phyloP scores from a whole-genome alignment of 2,797 vertebrate genomes.

The Fratercula arctica region DNA sequence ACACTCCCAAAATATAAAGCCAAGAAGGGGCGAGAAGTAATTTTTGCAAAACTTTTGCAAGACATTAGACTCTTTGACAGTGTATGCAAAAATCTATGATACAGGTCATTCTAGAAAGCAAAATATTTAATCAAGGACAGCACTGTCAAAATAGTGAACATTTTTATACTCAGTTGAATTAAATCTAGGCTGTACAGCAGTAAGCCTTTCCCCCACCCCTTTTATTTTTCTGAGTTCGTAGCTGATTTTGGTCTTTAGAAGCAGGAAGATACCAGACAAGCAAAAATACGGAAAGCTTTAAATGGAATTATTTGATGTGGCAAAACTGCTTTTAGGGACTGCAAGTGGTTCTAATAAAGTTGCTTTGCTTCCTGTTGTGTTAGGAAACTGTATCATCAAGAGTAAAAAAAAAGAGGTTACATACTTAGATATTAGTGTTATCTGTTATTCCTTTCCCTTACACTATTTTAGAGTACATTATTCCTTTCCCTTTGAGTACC shows the following conservation, averaged over 20 bases:
- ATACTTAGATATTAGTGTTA: not conserved
- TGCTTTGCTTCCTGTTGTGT: not conserved
- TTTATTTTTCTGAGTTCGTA: not conserved
- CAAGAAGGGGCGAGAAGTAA: not conserved
- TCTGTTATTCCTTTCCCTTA: not conserved
- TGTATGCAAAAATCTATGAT: not conserved
- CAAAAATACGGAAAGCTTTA: not conserved
- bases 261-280: not conserved
- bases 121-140: not conserved
- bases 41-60: not conserved
- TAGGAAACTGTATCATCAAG: not conserved
- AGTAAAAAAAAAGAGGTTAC: not conserved
- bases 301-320: not conserved
- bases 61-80: not conserved
- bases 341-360: not conserved
- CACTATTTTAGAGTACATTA: not conserved
- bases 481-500: not conserved
- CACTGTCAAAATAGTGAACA: not conserved
- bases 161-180: not conserved
- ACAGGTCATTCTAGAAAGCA: not conserved
- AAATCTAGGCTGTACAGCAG: not conserved
- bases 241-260: not conserved
- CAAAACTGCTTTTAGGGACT: not conserved
- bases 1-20: not conserved
- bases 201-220: rapidly evolving